These are phyloP conservation scores for Odocoileus hemionus DNA, from an alignment of 2,113 vertebrate species.

Conservation along the genomic window DNA sequence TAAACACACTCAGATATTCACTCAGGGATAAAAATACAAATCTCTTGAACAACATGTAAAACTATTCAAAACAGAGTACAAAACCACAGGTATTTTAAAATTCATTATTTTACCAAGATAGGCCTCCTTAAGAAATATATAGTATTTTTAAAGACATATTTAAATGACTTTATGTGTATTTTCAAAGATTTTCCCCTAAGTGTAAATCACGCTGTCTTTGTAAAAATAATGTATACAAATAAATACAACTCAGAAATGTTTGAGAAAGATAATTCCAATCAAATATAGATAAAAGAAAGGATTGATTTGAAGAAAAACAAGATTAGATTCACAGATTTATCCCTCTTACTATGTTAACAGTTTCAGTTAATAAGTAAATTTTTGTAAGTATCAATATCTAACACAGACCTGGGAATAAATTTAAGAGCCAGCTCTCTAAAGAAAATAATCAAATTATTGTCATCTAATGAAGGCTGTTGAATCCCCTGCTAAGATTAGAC, in stretches of 20 bases:
- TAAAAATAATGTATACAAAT: not conserved
- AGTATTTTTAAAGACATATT: not conserved
- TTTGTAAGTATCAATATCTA: not conserved
- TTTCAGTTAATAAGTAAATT: not conserved
- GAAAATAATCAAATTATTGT: not conserved
- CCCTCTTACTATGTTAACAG: not conserved
- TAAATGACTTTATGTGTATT: not conserved
- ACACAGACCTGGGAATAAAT: not conserved
- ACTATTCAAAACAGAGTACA: not conserved
- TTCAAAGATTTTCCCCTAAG: not conserved
- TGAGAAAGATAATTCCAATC: not conserved
- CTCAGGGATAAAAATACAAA: not conserved
- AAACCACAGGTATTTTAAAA: not conserved
- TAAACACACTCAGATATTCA: not conserved
- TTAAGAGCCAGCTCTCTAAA: not conserved
- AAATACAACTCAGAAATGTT: not conserved
- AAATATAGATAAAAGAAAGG: not conserved
- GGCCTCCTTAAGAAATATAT: not conserved
- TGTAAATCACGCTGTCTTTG: not conserved
- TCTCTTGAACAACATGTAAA: constrained; percentile 18
- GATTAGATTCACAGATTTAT: not conserved
- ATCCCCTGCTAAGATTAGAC: not conserved
- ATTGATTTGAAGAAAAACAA: not conserved
- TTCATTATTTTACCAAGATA: constrained; percentile 8
- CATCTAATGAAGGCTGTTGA: not conserved